A percentile compares a stretch with the other conserved stretches of the same genome.
Evolutionary conservation across 2,888 invertebrate genomes (phyloP).

Genomic region (Agonopterix arenella): DNA sequence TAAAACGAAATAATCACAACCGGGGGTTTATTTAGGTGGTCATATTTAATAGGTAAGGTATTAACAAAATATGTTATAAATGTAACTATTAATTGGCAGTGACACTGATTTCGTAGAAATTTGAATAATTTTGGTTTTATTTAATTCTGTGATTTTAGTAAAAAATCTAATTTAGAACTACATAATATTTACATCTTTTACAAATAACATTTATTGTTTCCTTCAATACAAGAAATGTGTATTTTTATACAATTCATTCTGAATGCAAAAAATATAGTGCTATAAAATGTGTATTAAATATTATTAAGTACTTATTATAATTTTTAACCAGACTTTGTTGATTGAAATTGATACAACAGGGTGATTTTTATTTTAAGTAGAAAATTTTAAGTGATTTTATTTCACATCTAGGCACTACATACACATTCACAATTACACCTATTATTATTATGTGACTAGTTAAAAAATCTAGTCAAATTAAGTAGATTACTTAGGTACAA

Average conservation of each 20-base stretch:
- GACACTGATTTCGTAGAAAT: slow-evolving; percentile 8
- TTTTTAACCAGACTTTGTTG: background rate
- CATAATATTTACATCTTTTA: slow-evolving; percentile 1
- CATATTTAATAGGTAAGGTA: background rate
- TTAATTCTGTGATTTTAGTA: slow-evolving; percentile 32
- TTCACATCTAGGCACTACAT: slow-evolving; percentile 5
- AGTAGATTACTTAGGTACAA: slow-evolving; percentile 36
- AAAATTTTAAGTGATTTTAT: background rate
- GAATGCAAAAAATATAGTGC: slow-evolving; percentile 1
- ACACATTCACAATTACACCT: slow-evolving; percentile 12
- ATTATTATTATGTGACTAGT: slow-evolving; percentile 61
- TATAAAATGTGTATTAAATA: background rate
- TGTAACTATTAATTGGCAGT: slow-evolving; percentile 30
- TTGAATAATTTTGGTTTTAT: slow-evolving; percentile 5
- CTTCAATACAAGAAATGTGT: background rate
- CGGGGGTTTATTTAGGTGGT: slow-evolving; percentile 39
- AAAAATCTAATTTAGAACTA: slow-evolving; percentile 32
- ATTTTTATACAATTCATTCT: background rate
- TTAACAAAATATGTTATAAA: background rate
- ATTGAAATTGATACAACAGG: background rate
- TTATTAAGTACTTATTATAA: slow-evolving; percentile 8
- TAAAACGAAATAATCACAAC: slow-evolving; percentile 57
- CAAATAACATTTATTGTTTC: slow-evolving; percentile 12
- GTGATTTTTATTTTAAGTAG: background rate
- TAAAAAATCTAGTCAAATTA: slow-evolving; percentile 62